Evolutionary conservation across 1,140 invertebrate genomes (phyloP).

Genomic region (Mya arenaria): DNA sequence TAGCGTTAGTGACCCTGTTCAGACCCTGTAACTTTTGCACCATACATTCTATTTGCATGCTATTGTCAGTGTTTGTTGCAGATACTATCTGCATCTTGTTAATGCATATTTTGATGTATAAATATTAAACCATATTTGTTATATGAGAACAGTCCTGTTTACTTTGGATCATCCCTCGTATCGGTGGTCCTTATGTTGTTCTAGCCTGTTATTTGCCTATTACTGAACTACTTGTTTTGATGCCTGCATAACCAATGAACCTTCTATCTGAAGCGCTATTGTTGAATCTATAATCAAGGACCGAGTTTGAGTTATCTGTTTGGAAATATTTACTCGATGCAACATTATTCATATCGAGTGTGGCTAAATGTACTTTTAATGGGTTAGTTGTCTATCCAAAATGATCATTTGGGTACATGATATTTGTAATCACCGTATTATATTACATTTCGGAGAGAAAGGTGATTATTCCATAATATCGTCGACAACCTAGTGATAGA

Average conservation of each 20-base stretch:
- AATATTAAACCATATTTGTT: constrained; percentile 11
- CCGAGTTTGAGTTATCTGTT: constrained; percentile 3
- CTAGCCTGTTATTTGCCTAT: constrained; percentile 17
- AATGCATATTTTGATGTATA: neutral
- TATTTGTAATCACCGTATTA: constrained; percentile 16
- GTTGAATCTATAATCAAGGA: too few species aligned
- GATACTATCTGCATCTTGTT: constrained; percentile 23
- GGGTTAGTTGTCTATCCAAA: constrained; percentile 45
- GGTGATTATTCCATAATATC: constrained; percentile 23
- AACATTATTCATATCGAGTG: constrained; percentile 28
- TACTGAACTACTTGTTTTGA: neutral
- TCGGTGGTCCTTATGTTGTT: constrained; percentile 41
- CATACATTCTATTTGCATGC: constrained; percentile 1
- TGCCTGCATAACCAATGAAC: neutral
- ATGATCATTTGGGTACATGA: constrained; percentile 42
- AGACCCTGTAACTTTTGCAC: neutral
- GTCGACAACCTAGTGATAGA: neutral
- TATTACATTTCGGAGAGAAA: constrained; percentile 32
- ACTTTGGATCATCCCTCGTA: too few species aligned
- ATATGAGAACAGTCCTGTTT: too few species aligned
- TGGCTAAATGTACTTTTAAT: constrained; percentile 37
- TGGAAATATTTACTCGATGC: constrained; percentile 41
- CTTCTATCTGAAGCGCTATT: constrained; percentile 14
- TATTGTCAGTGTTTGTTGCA: neutral
- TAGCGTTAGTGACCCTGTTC: too few species aligned